Base-by-base conservation (phyloP, 2,888 invertebrate genomes). In the Hydroisotoma schaefferi region DNA sequence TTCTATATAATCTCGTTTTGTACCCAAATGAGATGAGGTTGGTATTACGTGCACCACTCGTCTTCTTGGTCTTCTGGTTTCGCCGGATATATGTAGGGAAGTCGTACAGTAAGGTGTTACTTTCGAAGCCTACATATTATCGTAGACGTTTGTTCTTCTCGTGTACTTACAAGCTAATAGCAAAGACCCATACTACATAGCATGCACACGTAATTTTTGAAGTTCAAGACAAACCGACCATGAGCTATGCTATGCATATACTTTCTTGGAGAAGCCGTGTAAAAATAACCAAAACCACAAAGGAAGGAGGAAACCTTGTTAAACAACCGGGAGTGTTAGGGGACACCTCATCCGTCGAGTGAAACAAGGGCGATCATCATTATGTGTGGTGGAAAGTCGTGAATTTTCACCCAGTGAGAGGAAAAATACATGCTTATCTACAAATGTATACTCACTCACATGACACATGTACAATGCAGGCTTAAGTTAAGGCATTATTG, bases 221-320 rank as follows among this genome's bases (percentile, higher is more conserved):
- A n/a, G n/a, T n/a, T n/a, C n/a, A n/a, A n/a, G n/a, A n/a, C n/a
- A n/a, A n/a, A n/a, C n/a, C n/a, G n/a, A n/a, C n/a, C n/a, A n/a
- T n/a, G n/a, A n/a, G n/a, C n/a, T n/a, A n/a, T n/a, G n/a, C n/a
- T n/a, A n/a, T n/a, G n/a, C n/a, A n/a, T n/a, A n/a, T n/a, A n/a
- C n/a, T n/a, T n/a, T n/a, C n/a, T n/a, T n/a, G 5, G 15, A 46
- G 46, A 46, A 46, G 23, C 46, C 46, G n/a, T 25, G 10, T 10
- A 46, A 46, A 23, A 10, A 46, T 23, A 46, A 46, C 46, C 46
- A 25, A 46, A 46, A 46, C 46, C 46, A 15, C 46, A 46, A 46
- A 46, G 23, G 4, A 46, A 8, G 25, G 20, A 43, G 18, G 46
- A 46, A 46, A 25, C 46, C 46, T 23, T 46, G 3, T 8, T 23